Base-by-base conservation (phyloP, 2,888 invertebrate species). In the Galerucella calmariensis region DNA sequence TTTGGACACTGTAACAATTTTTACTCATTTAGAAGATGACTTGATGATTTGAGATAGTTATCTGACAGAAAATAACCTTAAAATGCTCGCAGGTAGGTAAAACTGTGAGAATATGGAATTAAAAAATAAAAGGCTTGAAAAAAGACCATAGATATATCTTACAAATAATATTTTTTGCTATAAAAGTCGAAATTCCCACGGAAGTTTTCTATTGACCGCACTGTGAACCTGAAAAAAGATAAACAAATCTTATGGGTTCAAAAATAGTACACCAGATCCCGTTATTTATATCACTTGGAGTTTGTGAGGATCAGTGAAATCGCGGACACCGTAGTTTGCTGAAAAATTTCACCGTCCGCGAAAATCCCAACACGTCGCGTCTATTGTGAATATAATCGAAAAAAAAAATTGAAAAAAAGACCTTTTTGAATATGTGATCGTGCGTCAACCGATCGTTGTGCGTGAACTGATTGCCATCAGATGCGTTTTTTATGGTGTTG, bases 251-350 rank as follows among this genome's bases (percentile, higher is more conserved):
- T 65, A 53, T 73, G 72, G 67, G 69, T 70, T 53, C 74, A 70
- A 77, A 77, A 77, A 77, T 77, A 77, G 77, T 72, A 62, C 72
- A 27, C 66, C 74, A 72, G 74, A 74, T 69, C 69, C 61, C 66
- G 72, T 74, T 77, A 77, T 77, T 77, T 77, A 77, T 77, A 77
- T 75, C 75, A 77, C 63, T 74, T 51, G 62, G 74, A 69, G 74
- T 73, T 67, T 75, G 72, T 74, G 73, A 77, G 76, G 77, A 73
- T 67, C 67, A 77, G 72, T 72, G 61, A 53, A 72, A 70, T 70
- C 67, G 56, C 71, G 48, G 56, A 66, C 59, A 62, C 69, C 24
- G 67, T 12, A 61, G 51, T 16, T 69, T 68, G 62, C 71, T 59
- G 24, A 59, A 65, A 56, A 65, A 46, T 48, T 66, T 65, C 14